Percentiles rank a stretch among this genome's conserved stretches.
phyloP scores from a whole-genome alignment of 2,888 invertebrate species.

The Xestia xanthographa region DNA sequence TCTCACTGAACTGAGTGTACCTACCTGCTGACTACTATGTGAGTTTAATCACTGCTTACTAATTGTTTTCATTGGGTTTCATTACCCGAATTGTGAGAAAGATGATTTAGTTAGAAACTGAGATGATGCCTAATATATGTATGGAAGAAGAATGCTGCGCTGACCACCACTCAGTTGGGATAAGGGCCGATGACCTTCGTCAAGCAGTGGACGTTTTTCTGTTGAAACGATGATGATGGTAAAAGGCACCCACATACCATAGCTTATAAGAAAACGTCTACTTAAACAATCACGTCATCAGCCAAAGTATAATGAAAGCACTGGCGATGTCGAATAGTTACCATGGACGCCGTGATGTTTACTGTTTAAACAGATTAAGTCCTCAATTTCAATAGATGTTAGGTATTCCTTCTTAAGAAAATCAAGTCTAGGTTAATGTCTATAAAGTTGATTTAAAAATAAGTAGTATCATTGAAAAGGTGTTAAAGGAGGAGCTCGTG shows the following conservation, averaged over 20 bases:
- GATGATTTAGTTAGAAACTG: neutral
- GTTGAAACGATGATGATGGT: neutral
- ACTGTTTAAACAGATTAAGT: neutral
- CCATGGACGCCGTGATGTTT: neutral
- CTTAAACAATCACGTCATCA: neutral
- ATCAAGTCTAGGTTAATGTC: too few relatives aligned
- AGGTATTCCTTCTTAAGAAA: too few relatives aligned
- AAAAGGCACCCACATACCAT: neutral
- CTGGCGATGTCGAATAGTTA: neutral
- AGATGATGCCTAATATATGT: neutral
- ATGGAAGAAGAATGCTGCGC: neutral
- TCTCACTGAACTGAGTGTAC: constrained; percentile 15
- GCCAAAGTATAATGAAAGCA: neutral
- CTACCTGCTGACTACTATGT: neutral
- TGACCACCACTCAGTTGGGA: neutral
- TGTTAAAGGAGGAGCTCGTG: too few relatives aligned
- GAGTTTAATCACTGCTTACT: neutral
- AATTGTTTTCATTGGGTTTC: neutral
- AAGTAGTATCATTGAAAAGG: too few relatives aligned
- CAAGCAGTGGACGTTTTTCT: neutral
- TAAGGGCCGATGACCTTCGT: neutral
- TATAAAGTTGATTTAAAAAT: too few relatives aligned
- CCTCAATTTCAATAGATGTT: too few relatives aligned
- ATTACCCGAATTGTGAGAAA: neutral
- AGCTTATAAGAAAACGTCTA: neutral